Evolutionary conservation across 2,797 vertebrate genomes (phyloP), one percentile per base, ranked within the genome.

Genomic region (Phyllotis vaccarum): DNA sequence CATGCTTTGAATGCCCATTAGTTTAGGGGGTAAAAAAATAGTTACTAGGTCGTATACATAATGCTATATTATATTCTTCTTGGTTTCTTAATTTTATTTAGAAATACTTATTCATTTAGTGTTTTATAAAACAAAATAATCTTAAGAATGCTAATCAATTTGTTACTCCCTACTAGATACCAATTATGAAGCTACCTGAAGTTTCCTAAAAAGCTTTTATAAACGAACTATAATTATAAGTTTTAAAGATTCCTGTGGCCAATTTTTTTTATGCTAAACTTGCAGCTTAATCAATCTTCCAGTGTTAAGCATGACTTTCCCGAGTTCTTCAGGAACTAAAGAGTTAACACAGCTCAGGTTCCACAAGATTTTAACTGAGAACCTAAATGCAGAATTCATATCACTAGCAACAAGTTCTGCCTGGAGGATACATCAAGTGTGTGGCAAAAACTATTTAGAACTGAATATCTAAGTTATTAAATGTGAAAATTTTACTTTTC

Each of bases 31-130:
- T 91, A 76, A 79, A 70, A 88, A 93, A 93, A 34, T 66, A 86
- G 0, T 0, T 86, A 5, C 17, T 70, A 82, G 31, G 27, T 70
- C 27, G 79, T 62, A 80, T 87, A 64, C 40, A 58, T 52, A 40
- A 31, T 40, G 37, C 68, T 74, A 58, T 31, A 76, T 0, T 87
- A 14, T 27, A 83, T 24, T 72, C 3, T 68, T 93, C 40, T 21
- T 58, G 14, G 62, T n/a, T 66, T 88, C 31, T 86, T 68, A 75
- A 70, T 80, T 93, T 85, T 88, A 76, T 80, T 58, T 8, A 93
- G 91, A 95, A 95, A n/a, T 58, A 93, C 49, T 83, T 91, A 94
- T 54, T 70, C 11, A 13, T 89, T 91, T 93, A 86, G 40, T 37
- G 75, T 52, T 83, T 86, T 91, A 91, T 58, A 86, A 13, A 87